A percentile compares a stretch with the other conserved stretches of the same genome.
These are phyloP conservation scores for Seira ritae DNA, from an alignment of 2,888 invertebrate species.

Conservation along the genomic window DNA sequence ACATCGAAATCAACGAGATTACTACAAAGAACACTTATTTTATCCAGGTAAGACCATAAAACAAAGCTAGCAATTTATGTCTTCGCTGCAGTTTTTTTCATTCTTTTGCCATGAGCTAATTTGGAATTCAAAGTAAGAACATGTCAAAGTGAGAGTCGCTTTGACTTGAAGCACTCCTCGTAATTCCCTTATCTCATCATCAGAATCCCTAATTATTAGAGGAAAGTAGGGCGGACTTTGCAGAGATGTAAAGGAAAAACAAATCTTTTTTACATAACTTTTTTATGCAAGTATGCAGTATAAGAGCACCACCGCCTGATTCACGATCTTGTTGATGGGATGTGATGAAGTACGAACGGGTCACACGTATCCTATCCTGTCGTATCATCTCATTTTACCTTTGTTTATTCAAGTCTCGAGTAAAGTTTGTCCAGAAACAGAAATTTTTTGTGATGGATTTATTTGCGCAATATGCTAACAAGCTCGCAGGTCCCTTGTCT, in stretches of 20 bases:
- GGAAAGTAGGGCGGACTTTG: neutral
- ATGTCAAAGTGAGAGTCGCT: slow-evolving; percentile 8
- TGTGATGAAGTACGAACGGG: neutral
- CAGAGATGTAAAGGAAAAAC: slow-evolving; percentile 9
- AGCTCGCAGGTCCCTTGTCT: neutral
- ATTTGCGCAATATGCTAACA: slow-evolving; percentile 10
- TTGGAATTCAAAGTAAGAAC: slow-evolving; percentile 1
- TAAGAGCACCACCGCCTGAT: neutral
- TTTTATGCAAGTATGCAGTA: neutral
- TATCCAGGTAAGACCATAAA: slow-evolving; percentile 85
- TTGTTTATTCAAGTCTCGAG: neutral
- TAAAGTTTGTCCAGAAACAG: neutral
- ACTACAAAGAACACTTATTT: slow-evolving; percentile 94
- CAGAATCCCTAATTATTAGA: slow-evolving; percentile 5
- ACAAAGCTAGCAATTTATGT: neutral
- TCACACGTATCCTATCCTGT: no score
- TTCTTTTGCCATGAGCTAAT: neutral
- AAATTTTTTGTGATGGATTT: neutral
- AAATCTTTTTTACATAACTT: slow-evolving; percentile 9
- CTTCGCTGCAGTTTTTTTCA: no score
- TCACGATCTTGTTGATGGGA: neutral
- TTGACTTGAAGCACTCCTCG: neutral
- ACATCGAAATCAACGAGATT: slow-evolving; percentile 96
- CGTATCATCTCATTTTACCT: neutral
- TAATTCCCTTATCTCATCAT: slow-evolving; percentile 8